These are phyloP conservation scores for Syrrhaptes paradoxus DNA, from an alignment of 2,113 vertebrate species.

Conservation along the genomic window DNA sequence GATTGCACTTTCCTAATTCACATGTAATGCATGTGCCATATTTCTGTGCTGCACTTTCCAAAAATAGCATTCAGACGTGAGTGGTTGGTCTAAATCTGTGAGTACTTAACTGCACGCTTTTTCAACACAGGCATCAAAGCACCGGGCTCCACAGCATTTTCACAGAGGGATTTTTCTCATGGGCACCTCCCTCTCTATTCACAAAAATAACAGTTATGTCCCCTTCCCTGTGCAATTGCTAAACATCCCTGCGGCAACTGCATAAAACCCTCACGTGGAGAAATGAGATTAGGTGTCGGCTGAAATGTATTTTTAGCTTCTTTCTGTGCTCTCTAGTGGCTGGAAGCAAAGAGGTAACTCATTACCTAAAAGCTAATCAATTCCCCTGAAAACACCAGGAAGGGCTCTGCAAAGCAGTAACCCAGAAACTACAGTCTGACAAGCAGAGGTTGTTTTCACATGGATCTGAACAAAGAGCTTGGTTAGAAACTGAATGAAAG, in stretches of 20 bases:
- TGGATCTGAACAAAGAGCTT: background rate
- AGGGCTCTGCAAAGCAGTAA: conserved; percentile 11
- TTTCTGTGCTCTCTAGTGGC: background rate
- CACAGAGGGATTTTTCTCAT: background rate
- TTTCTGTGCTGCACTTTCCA: conserved; percentile 39
- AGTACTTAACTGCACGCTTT: background rate
- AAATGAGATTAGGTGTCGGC: background rate
- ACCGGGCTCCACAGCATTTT: background rate
- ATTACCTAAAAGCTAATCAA: background rate
- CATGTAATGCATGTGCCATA: conserved; percentile 51
- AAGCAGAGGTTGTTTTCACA: background rate
- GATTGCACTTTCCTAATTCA: conserved; percentile 35
- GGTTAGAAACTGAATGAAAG: background rate
- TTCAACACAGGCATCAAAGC: conserved; percentile 9
- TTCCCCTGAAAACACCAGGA: background rate
- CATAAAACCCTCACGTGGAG: background rate
- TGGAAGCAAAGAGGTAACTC: background rate
- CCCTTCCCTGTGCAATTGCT: background rate
- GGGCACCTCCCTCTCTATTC: background rate
- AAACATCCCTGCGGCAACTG: background rate
- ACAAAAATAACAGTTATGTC: conserved; percentile 21
- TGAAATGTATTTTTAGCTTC: conserved; percentile 42
- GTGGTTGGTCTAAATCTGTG: conserved; percentile 37
- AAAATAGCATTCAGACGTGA: conserved; percentile 9
- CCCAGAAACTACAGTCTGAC: background rate